Base-by-base conservation (phyloP, 2,888 invertebrate genomes). In the Volucella zonaria region DNA sequence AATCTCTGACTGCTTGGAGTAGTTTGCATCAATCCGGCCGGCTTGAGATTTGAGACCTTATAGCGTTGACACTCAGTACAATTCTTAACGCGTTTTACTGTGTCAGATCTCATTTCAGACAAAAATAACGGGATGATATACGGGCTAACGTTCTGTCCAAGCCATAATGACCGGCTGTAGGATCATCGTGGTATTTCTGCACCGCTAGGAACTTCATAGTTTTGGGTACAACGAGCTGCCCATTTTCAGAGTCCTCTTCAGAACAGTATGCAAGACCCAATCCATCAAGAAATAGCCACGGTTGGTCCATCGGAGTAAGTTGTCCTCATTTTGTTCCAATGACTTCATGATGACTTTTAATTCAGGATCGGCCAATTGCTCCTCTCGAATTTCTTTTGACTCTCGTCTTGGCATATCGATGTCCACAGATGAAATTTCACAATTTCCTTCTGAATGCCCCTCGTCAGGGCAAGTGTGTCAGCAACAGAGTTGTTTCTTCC, bases 401-500 rank as follows among this genome's bases (percentile, higher is more conserved):
- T 1, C n/a, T n/a, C n/a, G n/a, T 79, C 42, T 71, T 8, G 68
- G 56, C 14, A 74, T 4, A 11, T 61, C 59, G 1, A 77, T 68
- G 77, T 8, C 42, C 68, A 4, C 47, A 23, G 2, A 23, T 2
- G 2, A 18, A 18, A 18, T 61, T 62, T 77, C 77, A 11, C 70
- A 61, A 3, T 62, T 49, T 38, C 54, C 18, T 54, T 77, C 68
- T 3, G 77, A 54, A 23, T 81, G 51, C 2, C 18, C 54, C 11
- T 75, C 68, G 6, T 66, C 40, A 6, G 43, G 18, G 82, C 82
- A 10, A 86, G 43, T 1, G 54, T 77, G 40, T 87, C 83, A 0
- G 87, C 83, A 1, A 90, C 80, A n/a, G 87, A 86, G 85, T 92
- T 91, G 1, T 82, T 82, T 86, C 78, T 45, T 87, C 92, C 92